phyloP scores from a whole-genome alignment of 2,888 invertebrate genomes.

The Acleris emargana region DNA sequence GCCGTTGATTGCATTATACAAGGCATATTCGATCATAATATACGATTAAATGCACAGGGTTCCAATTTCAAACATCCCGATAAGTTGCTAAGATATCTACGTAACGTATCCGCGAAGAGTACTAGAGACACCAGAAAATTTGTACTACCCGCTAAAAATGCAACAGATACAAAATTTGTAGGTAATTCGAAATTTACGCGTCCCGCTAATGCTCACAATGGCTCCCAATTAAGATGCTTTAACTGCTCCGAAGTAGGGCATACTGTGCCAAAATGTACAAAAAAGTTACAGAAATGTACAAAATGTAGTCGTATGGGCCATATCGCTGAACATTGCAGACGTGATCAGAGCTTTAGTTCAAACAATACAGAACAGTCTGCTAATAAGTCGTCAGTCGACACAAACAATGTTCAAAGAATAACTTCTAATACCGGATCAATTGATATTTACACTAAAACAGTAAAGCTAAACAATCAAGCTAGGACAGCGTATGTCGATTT shows the following conservation, averaged over 20 bases:
- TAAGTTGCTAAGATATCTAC: constrained; percentile 22
- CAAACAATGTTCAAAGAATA: constrained; percentile 8
- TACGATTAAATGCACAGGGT: constrained; percentile 38
- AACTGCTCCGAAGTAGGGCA: constrained; percentile 24
- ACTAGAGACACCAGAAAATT: background rate
- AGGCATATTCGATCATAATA: constrained; percentile 39
- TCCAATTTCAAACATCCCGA: constrained; percentile 19
- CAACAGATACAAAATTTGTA: background rate
- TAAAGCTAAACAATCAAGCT: constrained; percentile 15
- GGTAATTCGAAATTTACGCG: background rate
- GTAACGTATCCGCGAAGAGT: constrained; percentile 14
- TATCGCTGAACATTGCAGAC: background rate
- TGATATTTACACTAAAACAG: constrained; percentile 23
- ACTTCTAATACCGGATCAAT: background rate
- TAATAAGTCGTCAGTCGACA: background rate
- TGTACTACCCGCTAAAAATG: background rate
- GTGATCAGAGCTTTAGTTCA: background rate
- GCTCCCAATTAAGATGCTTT: constrained; percentile 6
- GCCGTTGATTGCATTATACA: constrained; percentile 40
- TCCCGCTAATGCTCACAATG: background rate
- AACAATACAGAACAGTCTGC: background rate
- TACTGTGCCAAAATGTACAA: constrained; percentile 11
- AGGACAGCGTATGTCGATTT: constrained; percentile 32
- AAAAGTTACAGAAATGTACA: constrained; percentile 7
- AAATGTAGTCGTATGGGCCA: constrained; percentile 23